phyloP scores from a whole-genome alignment of 2,888 invertebrate species.

The Deroplatys truncata region DNA sequence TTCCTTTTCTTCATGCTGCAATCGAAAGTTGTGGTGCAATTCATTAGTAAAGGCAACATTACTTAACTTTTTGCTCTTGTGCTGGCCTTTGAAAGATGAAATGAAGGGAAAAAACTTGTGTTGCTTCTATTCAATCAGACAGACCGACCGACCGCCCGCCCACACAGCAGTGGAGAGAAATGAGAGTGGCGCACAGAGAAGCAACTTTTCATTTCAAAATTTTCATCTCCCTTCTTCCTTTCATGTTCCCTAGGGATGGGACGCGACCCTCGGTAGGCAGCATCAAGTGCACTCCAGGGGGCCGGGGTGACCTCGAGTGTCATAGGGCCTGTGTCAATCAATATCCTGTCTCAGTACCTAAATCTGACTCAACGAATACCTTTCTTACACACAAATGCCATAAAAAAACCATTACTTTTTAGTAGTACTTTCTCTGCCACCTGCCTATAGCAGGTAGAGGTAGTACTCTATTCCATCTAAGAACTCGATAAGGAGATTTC shows the following conservation, averaged over 20 bases:
- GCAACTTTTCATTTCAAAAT: conserved; percentile 11
- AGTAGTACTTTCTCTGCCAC: no score
- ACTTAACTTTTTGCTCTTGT: not conserved
- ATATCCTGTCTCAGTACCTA: not conserved
- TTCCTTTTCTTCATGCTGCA: no score
- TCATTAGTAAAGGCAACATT: not conserved
- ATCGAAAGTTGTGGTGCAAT: not conserved
- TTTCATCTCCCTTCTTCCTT: conserved; percentile 13
- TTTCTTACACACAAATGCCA: not conserved
- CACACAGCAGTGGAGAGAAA: not conserved
- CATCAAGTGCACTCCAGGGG: not conserved
- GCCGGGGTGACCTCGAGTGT: not conserved
- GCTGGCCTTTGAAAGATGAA: not conserved
- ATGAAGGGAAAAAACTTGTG: not conserved
- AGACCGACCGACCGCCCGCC: no score
- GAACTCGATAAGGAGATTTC: no score
- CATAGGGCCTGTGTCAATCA: not conserved
- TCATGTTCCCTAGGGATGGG: conserved; percentile 7
- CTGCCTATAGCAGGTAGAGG: no score
- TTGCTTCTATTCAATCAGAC: not conserved
- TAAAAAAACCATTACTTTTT: no score
- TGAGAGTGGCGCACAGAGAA: not conserved
- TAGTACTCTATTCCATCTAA: no score
- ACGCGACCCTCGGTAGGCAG: not conserved
- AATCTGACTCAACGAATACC: not conserved